These are phyloP conservation scores for Falco rusticolus DNA, from an alignment of 2,797 vertebrate species.

Conservation along the genomic window DNA sequence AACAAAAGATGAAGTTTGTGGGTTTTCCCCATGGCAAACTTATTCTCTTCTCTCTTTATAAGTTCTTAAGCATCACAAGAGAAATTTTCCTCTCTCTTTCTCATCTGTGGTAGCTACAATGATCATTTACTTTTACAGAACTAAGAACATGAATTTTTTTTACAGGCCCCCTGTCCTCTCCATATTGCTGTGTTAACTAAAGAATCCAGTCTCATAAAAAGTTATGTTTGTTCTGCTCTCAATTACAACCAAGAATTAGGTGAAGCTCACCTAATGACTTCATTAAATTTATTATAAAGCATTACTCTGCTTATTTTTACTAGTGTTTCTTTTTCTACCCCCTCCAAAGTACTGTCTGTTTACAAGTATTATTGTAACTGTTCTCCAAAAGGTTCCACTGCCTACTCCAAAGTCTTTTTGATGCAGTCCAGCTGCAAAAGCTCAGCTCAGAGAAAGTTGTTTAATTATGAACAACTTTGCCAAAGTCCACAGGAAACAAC, in stretches of 20 bases:
- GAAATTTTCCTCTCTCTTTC: not conserved
- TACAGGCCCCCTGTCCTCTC: not conserved
- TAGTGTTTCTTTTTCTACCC: not conserved
- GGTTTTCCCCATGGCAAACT: rapidly evolving
- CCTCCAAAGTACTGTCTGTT: not conserved
- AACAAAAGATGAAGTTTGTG: not conserved
- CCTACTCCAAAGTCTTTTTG: not conserved
- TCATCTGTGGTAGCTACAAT: not conserved
- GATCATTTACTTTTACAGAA: not conserved
- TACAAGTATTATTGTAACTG: not conserved
- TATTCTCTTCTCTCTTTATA: not conserved
- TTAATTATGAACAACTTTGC: not conserved
- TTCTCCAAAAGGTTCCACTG: not conserved
- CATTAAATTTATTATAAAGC: not conserved
- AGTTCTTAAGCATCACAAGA: not conserved
- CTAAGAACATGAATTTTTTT: not conserved
- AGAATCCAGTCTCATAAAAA: not conserved
- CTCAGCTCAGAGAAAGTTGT: not conserved
- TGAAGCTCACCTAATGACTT: not conserved
- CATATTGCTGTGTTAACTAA: not conserved
- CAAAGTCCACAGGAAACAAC: not conserved
- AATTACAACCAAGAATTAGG: not conserved
- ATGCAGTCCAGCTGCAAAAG: not conserved
- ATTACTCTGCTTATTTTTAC: not conserved
- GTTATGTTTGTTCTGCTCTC: not conserved